These are phyloP conservation scores for Tadarida brasiliensis DNA, from an alignment of 2,797 vertebrate genomes.

Conservation along the genomic window DNA sequence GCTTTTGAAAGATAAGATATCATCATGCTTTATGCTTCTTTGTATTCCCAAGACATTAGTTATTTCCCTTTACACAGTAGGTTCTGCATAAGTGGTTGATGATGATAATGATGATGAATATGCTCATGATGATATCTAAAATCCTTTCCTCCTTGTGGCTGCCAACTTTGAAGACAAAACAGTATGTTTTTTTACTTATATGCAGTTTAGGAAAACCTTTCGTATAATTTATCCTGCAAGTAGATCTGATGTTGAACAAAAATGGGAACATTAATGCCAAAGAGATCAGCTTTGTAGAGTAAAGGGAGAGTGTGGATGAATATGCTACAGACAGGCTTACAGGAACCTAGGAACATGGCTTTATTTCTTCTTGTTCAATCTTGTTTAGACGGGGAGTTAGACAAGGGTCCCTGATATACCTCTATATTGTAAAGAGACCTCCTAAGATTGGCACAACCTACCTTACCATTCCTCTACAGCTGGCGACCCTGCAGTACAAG, in stretches of 20 bases:
- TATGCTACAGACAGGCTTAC: background rate
- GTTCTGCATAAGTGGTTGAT: background rate
- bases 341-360: background rate
- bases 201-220: background rate
- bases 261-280: background rate
- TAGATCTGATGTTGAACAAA: background rate
- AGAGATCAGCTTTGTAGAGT: background rate
- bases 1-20: background rate
- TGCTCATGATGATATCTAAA: background rate
- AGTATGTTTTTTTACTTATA: background rate
- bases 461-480: background rate
- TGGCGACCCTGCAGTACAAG: background rate
- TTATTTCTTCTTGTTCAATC: slow-evolving; percentile 11
- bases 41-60: background rate
- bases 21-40: no score
- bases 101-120: background rate
- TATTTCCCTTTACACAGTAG: background rate
- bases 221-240: background rate
- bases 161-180: background rate
- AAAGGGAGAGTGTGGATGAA: background rate
- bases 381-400: background rate
- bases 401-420: background rate
- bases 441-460: background rate
- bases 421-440: background rate
- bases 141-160: background rate